Percentiles rank a stretch among this genome's conserved stretches.
Evolutionary conservation across 2,797 vertebrate species (phyloP).

Genomic region (Margarornis squamiger): DNA sequence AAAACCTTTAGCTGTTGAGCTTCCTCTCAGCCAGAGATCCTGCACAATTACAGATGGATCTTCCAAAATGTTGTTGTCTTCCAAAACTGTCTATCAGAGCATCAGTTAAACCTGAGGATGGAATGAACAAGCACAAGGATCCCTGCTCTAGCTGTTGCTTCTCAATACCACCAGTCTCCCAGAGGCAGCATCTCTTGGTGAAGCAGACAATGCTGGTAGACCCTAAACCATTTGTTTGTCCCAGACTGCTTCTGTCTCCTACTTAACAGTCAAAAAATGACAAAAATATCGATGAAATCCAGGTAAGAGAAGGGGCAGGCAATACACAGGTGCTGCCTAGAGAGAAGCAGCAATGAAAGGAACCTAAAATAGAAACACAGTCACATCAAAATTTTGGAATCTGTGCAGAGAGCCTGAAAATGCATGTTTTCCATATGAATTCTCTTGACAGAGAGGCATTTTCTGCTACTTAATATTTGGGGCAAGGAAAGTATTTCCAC

Average conservation of each 20-base stretch:
- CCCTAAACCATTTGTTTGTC: not conserved
- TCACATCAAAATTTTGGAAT: not conserved
- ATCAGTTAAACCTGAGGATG: not conserved
- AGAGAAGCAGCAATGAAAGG: not conserved
- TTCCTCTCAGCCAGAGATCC: not conserved
- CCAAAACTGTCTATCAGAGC: not conserved
- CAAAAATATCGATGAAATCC: not conserved
- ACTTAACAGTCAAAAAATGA: not conserved
- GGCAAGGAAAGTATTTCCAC: not conserved
- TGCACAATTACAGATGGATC: not conserved
- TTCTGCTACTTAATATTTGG: slow-evolving; percentile 3
- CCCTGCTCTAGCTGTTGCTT: not conserved
- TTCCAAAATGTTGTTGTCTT: not conserved
- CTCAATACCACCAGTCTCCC: not conserved
- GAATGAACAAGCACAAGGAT: not conserved
- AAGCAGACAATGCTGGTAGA: not conserved
- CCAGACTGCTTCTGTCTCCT: not conserved
- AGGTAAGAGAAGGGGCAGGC: not conserved
- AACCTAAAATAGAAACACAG: not conserved
- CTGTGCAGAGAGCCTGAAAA: not conserved
- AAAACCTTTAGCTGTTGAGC: not conserved
- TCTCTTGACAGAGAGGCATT: not conserved
- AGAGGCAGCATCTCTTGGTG: not conserved
- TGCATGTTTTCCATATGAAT: not conserved
- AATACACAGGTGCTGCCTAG: not conserved